These are phyloP conservation scores for Xenopus petersii DNA, from an alignment of 2,797 vertebrate species.

Conservation along the genomic window DNA sequence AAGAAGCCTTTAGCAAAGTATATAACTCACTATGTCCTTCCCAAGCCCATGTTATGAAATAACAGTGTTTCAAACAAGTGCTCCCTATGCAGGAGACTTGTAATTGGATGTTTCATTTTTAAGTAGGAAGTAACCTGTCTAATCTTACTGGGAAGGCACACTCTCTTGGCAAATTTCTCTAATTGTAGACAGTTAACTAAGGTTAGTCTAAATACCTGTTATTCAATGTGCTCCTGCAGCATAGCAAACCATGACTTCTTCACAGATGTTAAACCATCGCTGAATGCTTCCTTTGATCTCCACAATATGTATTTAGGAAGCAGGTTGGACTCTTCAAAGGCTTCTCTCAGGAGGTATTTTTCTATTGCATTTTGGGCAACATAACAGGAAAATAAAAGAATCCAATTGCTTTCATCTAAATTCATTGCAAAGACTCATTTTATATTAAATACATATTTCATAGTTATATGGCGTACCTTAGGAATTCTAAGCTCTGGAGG, in stretches of 20 bases:
- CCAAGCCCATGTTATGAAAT: too few species aligned
- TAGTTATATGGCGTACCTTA: conserved; percentile 66
- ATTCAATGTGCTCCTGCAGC: conserved; percentile 84
- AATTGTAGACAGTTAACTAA: too few species aligned
- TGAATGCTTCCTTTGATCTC: conserved; percentile 93
- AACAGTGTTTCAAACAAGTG: too few species aligned
- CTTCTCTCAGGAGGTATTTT: conserved; percentile 84
- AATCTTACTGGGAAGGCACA: too few species aligned
- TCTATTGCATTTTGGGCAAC: conserved; percentile 79
- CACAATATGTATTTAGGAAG: conserved; percentile 91
- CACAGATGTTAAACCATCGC: conserved; percentile 81
- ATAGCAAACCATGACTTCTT: conserved; percentile 91
- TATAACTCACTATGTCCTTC: too few species aligned
- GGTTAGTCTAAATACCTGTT: conserved; percentile 65
- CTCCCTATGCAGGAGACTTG: too few species aligned
- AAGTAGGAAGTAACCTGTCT: too few species aligned
- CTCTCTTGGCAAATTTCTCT: too few species aligned
- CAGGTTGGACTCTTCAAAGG: conserved; percentile 81
- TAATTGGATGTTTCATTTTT: too few species aligned
- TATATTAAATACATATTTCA: not conserved
- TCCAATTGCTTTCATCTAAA: not conserved
- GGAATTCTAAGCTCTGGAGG: conserved; percentile 81
- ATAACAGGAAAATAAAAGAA: conserved; percentile 12
- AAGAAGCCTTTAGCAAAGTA: too few species aligned
- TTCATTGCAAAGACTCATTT: not conserved